Percentiles rank a stretch among this genome's conserved stretches.
These are phyloP conservation scores for Barnardius zonarius DNA, from an alignment of 2,113 vertebrate species.

Conservation along the genomic window DNA sequence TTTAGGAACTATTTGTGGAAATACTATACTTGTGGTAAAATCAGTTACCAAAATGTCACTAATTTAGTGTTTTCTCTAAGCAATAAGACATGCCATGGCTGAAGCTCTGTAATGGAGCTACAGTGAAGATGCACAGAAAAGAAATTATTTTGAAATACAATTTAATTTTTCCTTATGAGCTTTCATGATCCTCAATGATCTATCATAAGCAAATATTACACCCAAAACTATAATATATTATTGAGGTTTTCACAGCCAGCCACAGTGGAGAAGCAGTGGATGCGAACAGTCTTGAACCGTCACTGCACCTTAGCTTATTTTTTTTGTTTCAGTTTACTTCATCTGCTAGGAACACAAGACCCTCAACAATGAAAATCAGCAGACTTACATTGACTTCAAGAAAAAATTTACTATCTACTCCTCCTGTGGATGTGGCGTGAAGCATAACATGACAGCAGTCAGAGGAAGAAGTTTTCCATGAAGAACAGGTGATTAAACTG, in stretches of 20 bases:
- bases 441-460: neutral
- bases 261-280: neutral
- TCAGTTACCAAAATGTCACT: neutral
- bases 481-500: neutral
- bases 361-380: neutral
- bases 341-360: neutral
- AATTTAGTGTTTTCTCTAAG: neutral
- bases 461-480: neutral
- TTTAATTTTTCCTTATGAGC: slow-evolving; percentile 25
- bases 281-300: neutral
- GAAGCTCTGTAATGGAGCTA: neutral
- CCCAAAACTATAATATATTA: neutral
- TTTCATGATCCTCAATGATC: slow-evolving; percentile 31
- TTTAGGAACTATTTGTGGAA: neutral
- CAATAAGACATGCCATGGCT: neutral
- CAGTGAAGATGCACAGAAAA: neutral
- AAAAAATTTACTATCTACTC: neutral
- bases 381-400: neutral
- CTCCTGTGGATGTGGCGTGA: accelerated
- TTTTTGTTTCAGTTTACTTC: neutral
- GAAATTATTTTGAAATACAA: slow-evolving; percentile 25
- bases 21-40: neutral
- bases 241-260: neutral
- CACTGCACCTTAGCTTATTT: neutral
- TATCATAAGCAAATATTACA: slow-evolving; percentile 37